Evolutionary conservation across 2,888 invertebrate genomes (phyloP).

Genomic region (Dascillus cervinus): DNA sequence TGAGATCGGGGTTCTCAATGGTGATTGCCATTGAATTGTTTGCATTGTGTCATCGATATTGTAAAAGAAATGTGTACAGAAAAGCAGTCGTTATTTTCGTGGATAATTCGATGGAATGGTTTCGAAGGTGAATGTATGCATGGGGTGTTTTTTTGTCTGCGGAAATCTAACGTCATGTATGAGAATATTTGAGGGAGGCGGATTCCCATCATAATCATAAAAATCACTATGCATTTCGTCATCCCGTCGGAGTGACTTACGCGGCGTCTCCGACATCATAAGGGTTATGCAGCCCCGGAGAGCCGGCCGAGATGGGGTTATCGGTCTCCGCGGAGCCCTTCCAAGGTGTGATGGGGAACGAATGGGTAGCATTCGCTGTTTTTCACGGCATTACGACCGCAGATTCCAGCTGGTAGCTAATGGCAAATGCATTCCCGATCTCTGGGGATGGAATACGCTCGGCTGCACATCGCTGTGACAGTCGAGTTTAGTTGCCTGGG

Average conservation of each 20-base stretch:
- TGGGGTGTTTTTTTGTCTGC: too few relatives aligned
- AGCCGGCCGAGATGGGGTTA: conserved; percentile 50
- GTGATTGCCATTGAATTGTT: too few relatives aligned
- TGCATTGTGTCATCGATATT: too few relatives aligned
- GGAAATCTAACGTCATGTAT: too few relatives aligned
- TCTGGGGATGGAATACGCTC: conserved; percentile 48
- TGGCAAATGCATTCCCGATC: conserved; percentile 33
- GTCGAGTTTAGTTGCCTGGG: conserved; percentile 31
- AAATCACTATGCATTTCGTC: conserved; percentile 44
- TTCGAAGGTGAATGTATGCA: too few relatives aligned
- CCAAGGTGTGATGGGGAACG: conserved; percentile 40
- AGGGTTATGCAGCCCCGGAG: conserved; percentile 44
- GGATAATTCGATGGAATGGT: too few relatives aligned
- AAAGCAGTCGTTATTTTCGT: too few relatives aligned
- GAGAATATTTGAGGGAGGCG: too few relatives aligned
- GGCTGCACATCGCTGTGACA: conserved; percentile 47
- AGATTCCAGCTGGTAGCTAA: conserved; percentile 29
- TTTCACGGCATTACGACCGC: conserved; percentile 35
- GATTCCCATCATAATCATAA: conserved; percentile 41
- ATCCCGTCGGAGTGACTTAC: conserved; percentile 28
- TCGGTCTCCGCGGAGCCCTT: conserved; percentile 47
- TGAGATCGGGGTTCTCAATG: too few relatives aligned
- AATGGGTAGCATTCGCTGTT: conserved; percentile 34
- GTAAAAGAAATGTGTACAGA: too few relatives aligned
- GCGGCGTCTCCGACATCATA: conserved; percentile 29